phyloP scores from a whole-genome alignment of 2,113 vertebrate species.

The Aphyosemion australe region DNA sequence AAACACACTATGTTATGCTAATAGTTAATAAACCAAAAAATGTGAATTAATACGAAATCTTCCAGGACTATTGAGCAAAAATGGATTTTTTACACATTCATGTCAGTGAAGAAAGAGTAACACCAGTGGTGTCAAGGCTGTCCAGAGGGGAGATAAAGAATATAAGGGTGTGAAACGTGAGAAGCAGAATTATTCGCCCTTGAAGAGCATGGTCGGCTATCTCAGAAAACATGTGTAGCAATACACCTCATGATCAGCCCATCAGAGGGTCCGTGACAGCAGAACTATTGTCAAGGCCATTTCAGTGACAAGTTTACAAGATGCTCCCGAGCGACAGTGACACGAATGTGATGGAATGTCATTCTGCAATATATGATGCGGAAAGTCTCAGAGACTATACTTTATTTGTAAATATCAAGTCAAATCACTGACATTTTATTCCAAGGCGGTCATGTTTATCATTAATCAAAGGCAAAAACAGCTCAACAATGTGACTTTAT shows the following conservation, averaged over 20 bases:
- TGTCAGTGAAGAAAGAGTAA: constrained; percentile 42
- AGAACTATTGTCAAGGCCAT: constrained; percentile 51
- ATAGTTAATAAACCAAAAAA: constrained; percentile 37
- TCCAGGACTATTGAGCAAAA: constrained; percentile 60
- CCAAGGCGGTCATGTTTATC: constrained; percentile 44
- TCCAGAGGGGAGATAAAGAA: constrained; percentile 29
- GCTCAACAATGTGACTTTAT: constrained; percentile 48
- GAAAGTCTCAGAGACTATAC: constrained; percentile 50
- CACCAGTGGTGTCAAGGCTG: constrained; percentile 50
- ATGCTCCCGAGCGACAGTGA: constrained; percentile 54
- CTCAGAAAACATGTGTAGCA: constrained; percentile 51
- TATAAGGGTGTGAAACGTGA: constrained; percentile 20
- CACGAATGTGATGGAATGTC: constrained; percentile 59
- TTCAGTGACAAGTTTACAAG: constrained; percentile 64
- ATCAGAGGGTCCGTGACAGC: constrained; percentile 48
- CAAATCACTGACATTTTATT: constrained; percentile 34
- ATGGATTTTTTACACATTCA: constrained; percentile 69
- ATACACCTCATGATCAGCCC: constrained; percentile 47
- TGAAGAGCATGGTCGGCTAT: constrained; percentile 62
- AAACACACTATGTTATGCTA: constrained; percentile 25
- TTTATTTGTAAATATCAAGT: constrained; percentile 45
- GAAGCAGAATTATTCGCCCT: constrained; percentile 55
- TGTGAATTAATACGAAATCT: constrained; percentile 73
- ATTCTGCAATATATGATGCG: constrained; percentile 52
- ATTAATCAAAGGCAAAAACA: constrained; percentile 40